Percentiles rank a stretch among this genome's conserved stretches.
Conservation (phyloP, 2,797 vertebrate species). For the Myotis myotis region DNA sequence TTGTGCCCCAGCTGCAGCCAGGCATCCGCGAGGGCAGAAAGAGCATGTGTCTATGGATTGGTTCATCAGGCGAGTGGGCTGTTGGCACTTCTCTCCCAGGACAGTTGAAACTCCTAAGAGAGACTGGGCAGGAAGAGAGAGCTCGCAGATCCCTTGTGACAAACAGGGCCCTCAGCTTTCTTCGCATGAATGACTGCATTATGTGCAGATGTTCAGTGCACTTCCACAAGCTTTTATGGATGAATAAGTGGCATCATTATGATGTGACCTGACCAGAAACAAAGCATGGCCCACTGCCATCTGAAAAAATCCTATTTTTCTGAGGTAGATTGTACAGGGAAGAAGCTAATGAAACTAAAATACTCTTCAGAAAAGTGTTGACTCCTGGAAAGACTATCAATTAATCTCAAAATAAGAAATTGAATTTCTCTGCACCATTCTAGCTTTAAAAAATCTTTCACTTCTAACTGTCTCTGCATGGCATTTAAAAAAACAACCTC, state of each 20-base stretch:
- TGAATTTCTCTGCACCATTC: constrained; percentile 58
- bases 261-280: constrained; percentile 81
- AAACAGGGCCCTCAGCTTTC: constrained; percentile 70
- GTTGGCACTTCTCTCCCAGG: constrained; percentile 39
- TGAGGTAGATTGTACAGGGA: constrained; percentile 46
- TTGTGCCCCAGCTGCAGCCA: background rate
- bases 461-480: constrained; percentile 55
- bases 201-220: constrained; percentile 83
- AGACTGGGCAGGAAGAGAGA: constrained; percentile 57
- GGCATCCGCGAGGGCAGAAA: background rate
- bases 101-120: constrained; percentile 62
- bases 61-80: constrained; percentile 15
- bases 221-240: constrained; percentile 80
- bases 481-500: constrained; percentile 73
- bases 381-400: constrained; percentile 58
- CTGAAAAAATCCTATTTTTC: constrained; percentile 66
- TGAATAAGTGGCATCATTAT: constrained; percentile 79
- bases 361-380: constrained; percentile 62
- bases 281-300: constrained; percentile 77
- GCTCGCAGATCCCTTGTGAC: constrained; percentile 67
- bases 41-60: constrained; percentile 16
- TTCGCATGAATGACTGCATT: constrained; percentile 84
- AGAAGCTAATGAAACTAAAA: constrained; percentile 59
- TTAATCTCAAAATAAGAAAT: constrained; percentile 74
- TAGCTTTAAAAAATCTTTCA: constrained; percentile 62